These are phyloP conservation scores for Hyperoplus immaculatus DNA, from an alignment of 2,797 vertebrate genomes.

Conservation along the genomic window DNA sequence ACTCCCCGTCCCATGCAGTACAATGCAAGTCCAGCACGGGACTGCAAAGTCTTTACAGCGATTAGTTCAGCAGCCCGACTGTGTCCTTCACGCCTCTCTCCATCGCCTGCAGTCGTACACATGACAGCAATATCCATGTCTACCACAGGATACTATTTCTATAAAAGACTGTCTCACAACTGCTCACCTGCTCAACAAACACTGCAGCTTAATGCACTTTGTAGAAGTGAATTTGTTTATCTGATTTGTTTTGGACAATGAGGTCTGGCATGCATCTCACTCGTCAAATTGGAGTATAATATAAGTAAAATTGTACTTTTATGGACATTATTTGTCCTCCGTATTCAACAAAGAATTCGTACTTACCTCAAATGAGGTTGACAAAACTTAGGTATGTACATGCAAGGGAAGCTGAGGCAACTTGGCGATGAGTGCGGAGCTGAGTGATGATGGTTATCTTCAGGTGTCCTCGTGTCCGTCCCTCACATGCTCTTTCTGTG, in stretches of 20 bases:
- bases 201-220: background rate
- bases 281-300: background rate
- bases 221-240: conserved; percentile 5
- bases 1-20: conserved; percentile 43
- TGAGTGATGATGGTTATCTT: conserved; percentile 31
- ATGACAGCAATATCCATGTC: conserved; percentile 23
- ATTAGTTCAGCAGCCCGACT: conserved; percentile 43
- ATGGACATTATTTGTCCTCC: background rate
- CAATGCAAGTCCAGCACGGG: conserved; percentile 37
- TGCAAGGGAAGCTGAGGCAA: conserved; percentile 13
- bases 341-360: conserved; percentile 24
- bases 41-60: conserved; percentile 49
- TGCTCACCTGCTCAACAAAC: conserved; percentile 28
- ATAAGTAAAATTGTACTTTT: background rate
- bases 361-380: conserved; percentile 64
- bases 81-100: conserved; percentile 12
- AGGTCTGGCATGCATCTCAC: conserved; percentile 19
- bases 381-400: conserved; percentile 36
- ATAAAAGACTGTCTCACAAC: conserved; percentile 24
- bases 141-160: conserved; percentile 2
- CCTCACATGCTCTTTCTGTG: background rate
- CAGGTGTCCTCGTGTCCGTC: conserved; percentile 46
- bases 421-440: conserved; percentile 1
- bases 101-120: conserved; percentile 33
- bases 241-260: conserved; percentile 2